phyloP scores from a whole-genome alignment of 1,140 invertebrate species.

The Megathymus violae region DNA sequence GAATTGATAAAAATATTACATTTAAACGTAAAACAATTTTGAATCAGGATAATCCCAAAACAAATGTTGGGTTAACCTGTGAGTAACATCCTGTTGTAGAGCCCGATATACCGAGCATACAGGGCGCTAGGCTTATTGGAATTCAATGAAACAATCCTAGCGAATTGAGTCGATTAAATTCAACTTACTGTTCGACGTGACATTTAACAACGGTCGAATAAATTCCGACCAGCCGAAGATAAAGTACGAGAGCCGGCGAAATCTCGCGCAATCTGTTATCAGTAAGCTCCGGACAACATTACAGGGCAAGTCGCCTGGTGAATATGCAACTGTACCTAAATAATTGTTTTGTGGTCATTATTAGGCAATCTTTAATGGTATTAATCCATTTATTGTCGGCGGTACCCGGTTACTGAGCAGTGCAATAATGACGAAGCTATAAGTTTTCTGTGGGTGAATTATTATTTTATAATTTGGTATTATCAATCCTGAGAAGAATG shows the following conservation, averaged over 20 bases:
- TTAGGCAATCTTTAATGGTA: conserved; percentile 47
- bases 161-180: conserved; percentile 24
- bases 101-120: no score
- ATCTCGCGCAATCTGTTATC: conserved; percentile 30
- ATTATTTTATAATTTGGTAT: no score
- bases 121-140: no score
- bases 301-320: conserved; percentile 11
- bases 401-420: conserved; percentile 6
- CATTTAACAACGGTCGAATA: conserved; percentile 27
- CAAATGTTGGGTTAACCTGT: no score
- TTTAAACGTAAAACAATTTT: no score
- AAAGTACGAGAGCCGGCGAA: conserved; percentile 20
- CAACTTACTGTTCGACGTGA: conserved; percentile 22
- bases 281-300: conserved; percentile 10
- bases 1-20: no score
- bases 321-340: conserved; percentile 46
- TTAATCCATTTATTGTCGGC: conserved; percentile 37
- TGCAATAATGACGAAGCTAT: neutral
- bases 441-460: no score
- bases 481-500: no score
- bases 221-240: conserved; percentile 13
- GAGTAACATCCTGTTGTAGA: no score
- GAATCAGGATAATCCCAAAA: no score
- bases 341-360: conserved; percentile 47
- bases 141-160: neutral